A percentile compares a stretch with the other conserved stretches of the same genome.
phyloP scores from a whole-genome alignment of 2,888 invertebrate species.

The Lepidocyrtinus sp. region DNA sequence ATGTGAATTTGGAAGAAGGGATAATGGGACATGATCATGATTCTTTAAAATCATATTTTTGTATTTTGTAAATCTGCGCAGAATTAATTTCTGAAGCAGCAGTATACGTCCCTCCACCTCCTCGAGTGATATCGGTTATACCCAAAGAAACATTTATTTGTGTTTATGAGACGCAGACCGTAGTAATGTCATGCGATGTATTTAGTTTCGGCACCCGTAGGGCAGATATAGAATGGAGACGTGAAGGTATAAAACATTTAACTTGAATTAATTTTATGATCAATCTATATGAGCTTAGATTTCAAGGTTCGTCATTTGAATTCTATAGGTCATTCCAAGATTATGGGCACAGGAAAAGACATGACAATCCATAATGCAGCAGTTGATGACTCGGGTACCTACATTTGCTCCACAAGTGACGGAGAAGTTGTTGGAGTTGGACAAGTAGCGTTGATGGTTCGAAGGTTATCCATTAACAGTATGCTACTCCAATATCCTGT shows the following conservation, averaged over 20 bases:
- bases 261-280: no score
- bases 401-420: slow-evolving; percentile 54
- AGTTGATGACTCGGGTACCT: slow-evolving; percentile 51
- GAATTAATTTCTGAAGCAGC: background rate
- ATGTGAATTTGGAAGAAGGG: background rate
- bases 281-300: no score
- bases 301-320: no score
- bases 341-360: slow-evolving; percentile 13
- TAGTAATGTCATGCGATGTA: slow-evolving; percentile 30
- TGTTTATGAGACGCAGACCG: slow-evolving; percentile 45
- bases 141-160: slow-evolving; percentile 55
- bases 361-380: slow-evolving; percentile 25
- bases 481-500: slow-evolving; percentile 34
- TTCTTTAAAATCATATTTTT: background rate
- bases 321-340: no score
- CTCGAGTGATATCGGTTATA: slow-evolving; percentile 38
- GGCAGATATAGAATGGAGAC: slow-evolving; percentile 34
- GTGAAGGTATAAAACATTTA: slow-evolving; percentile 28
- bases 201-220: slow-evolving; percentile 35
- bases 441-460: slow-evolving; percentile 58
- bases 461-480: background rate
- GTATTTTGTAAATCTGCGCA: background rate
- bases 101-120: slow-evolving; percentile 42
- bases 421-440: slow-evolving; percentile 50
- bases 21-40: background rate